A percentile compares a stretch with the other conserved stretches of the same genome.
These are phyloP conservation scores for Hoplodrina blanda DNA, from an alignment of 2,888 invertebrate genomes.

Conservation along the genomic window DNA sequence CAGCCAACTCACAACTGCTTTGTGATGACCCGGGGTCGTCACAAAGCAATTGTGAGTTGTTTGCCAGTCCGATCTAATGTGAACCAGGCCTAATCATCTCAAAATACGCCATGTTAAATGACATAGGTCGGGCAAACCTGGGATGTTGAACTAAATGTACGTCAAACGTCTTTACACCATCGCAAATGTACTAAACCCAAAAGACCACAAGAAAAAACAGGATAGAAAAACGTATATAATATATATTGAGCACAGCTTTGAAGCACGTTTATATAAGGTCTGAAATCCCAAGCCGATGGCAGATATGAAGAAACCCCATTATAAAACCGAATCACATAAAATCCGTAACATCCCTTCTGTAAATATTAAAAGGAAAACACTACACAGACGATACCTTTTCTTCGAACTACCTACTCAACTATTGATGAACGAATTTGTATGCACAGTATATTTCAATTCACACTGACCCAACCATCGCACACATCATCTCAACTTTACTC, in stretches of 20 bases:
- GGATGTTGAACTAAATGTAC: too few species aligned
- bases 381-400: constrained; percentile 55
- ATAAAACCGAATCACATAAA: constrained; percentile 49
- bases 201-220: background rate
- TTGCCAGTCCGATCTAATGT: too few species aligned
- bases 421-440: constrained; percentile 69
- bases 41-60: too few species aligned
- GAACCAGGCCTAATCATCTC: too few species aligned
- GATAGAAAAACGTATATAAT: background rate
- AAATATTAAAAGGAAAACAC: constrained; percentile 65
- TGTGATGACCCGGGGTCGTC: too few species aligned
- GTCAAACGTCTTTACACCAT: background rate
- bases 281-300: constrained; percentile 16
- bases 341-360: constrained; percentile 68
- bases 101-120: too few species aligned
- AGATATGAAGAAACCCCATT: constrained; percentile 39
- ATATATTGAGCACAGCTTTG: constrained; percentile 45
- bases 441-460: constrained; percentile 71
- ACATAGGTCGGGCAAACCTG: too few species aligned
- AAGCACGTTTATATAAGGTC: constrained; percentile 38
- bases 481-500: constrained; percentile 78
- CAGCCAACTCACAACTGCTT: too few species aligned
- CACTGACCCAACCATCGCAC: constrained; percentile 73
- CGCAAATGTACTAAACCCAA: background rate
- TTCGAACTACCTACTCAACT: constrained; percentile 59